Conservation (phyloP, 2,888 invertebrate species). For the Parthenolecanium corni region DNA sequence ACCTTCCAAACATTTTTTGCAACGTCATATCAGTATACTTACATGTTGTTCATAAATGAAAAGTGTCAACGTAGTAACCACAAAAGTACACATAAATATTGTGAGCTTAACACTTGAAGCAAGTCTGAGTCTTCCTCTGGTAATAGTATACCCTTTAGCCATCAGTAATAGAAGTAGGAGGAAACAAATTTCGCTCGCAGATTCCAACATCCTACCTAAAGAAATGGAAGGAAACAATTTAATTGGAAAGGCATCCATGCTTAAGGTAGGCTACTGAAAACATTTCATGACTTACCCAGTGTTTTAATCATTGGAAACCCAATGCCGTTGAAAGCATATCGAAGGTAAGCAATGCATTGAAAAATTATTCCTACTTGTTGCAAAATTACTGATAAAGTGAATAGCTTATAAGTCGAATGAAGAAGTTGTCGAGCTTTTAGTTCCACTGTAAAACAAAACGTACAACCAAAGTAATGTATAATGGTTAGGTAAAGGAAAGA, state of each 20-base stretch:
- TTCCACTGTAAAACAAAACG: constrained; percentile 46
- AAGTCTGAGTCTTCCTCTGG: constrained; percentile 63
- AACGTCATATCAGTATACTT: no score
- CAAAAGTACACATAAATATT: constrained; percentile 65
- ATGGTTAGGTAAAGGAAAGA: no score
- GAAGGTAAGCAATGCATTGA: constrained; percentile 58
- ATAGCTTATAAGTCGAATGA: constrained; percentile 81
- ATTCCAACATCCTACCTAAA: constrained; percentile 60
- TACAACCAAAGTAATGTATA: no score
- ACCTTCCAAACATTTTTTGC: no score
- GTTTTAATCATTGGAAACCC: constrained; percentile 43
- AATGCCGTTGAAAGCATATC: constrained; percentile 62
- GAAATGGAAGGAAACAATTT: constrained; percentile 34
- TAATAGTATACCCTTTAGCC: constrained; percentile 84
- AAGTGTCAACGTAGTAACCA: constrained; percentile 58
- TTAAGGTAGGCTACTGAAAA: no score
- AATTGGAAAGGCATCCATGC: background rate
- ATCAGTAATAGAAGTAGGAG: constrained; percentile 66
- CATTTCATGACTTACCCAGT: constrained; percentile 37
- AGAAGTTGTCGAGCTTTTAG: constrained; percentile 66
- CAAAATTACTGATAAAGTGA: constrained; percentile 55
- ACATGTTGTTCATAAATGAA: constrained; percentile 64
- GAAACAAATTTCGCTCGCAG: constrained; percentile 61
- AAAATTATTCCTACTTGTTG: constrained; percentile 60
- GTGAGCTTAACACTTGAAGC: constrained; percentile 63